Percentiles rank a stretch among this genome's conserved stretches.
Evolutionary conservation across 2,797 vertebrate species (phyloP).

Genomic region (Adelosebastes latens): DNA sequence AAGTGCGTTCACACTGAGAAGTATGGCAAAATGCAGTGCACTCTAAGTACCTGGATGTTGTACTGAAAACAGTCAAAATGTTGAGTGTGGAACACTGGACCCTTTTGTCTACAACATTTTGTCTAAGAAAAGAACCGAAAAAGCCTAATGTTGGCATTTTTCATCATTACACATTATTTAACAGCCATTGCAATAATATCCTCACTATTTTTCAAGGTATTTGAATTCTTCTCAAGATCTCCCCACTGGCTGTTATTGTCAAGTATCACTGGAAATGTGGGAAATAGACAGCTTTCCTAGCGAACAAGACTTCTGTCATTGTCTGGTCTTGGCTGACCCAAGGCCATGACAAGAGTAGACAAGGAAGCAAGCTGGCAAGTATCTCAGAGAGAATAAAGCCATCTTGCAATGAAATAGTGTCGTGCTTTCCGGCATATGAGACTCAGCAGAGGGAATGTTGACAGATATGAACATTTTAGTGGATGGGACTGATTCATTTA

Average conservation of each 20-base stretch:
- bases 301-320: conserved; percentile 12
- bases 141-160: not conserved
- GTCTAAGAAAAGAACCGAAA: not conserved
- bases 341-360: not conserved
- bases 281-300: conserved; percentile 2
- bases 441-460: not conserved
- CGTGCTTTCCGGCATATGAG: not conserved
- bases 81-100: no score
- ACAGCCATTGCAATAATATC: not conserved
- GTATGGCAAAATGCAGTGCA: no score
- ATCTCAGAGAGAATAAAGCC: not conserved
- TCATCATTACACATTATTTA: not conserved
- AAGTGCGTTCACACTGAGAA: no score
- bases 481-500: not conserved
- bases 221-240: not conserved
- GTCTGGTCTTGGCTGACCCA: conserved; percentile 18
- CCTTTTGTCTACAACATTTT: no score
- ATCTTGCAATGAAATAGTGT: not conserved
- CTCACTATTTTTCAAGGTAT: not conserved
- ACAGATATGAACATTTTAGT: not conserved
- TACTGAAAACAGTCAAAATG: no score
- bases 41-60: no score
- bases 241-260: not conserved
- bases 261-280: not conserved
- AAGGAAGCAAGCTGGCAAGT: conserved; percentile 7